These are phyloP conservation scores for Corythornis vintsioides DNA, from an alignment of 2,113 vertebrate genomes.

Conservation along the genomic window DNA sequence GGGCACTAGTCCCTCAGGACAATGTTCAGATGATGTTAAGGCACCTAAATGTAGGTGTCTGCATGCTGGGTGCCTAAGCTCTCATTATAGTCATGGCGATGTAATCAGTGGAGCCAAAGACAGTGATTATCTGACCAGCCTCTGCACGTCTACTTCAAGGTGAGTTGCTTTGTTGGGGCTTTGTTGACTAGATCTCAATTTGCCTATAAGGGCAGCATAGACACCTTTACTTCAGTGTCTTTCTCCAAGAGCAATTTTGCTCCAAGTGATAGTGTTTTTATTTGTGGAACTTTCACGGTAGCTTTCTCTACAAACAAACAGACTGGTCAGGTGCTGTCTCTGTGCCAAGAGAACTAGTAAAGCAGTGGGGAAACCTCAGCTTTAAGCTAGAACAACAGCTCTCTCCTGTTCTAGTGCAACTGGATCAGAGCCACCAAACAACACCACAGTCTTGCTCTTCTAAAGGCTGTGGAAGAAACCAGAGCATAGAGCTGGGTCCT, in stretches of 20 bases:
- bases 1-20: constrained; percentile 1
- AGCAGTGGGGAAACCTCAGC: neutral
- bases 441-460: neutral
- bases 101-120: constrained; percentile 27
- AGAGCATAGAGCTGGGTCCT: neutral
- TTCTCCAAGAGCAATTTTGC: neutral
- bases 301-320: neutral
- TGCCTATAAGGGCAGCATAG: neutral
- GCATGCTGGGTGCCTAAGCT: neutral
- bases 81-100: neutral
- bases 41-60: constrained; percentile 15
- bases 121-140: constrained; percentile 10
- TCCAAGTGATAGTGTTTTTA: neutral
- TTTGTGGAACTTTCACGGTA: neutral
- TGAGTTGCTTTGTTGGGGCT: neutral
- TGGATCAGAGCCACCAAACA: neutral
- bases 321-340: neutral
- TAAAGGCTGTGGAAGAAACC: neutral
- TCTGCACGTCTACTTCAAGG: neutral
- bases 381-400: neutral
- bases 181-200: neutral
- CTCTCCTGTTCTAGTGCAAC: neutral
- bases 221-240: neutral
- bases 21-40: neutral
- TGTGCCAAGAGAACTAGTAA: neutral